phyloP scores from a whole-genome alignment of 2,113 vertebrate genomes.

The Chauna torquata region DNA sequence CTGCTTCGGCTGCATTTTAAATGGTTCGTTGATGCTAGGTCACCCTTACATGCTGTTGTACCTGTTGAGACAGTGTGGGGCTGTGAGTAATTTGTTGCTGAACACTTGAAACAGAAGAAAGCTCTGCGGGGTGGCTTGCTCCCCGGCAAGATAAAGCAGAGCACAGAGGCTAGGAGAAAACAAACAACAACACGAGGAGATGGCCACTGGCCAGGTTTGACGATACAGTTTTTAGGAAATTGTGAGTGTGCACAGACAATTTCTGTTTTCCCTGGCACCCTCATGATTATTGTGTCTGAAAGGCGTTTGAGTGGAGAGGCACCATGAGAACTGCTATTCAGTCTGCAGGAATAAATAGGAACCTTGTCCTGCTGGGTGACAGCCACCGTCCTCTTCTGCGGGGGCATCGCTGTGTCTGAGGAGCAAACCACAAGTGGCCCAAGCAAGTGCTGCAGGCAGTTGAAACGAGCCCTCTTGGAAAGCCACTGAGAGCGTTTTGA shows the following conservation, averaged over 20 bases:
- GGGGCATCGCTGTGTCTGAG: accelerated
- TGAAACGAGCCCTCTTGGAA: not conserved
- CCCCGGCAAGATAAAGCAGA: not conserved
- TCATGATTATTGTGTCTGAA: not conserved
- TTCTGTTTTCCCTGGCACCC: not conserved
- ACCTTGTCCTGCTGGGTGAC: not conserved
- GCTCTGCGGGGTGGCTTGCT: not conserved
- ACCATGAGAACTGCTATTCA: not conserved
- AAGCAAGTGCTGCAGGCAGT: not conserved
- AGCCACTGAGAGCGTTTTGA: not conserved
- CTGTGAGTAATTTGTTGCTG: not conserved
- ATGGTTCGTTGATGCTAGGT: not conserved
- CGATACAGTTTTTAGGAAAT: not conserved
- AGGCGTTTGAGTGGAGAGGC: not conserved
- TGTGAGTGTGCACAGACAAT: not conserved
- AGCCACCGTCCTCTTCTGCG: not conserved
- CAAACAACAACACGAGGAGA: not conserved
- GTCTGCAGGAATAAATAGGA: not conserved
- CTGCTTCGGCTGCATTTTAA: not conserved
- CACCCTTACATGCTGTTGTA: not conserved
- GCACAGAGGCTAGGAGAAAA: not conserved
- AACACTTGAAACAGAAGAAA: not conserved
- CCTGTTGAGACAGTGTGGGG: accelerated
- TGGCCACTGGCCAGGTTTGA: not conserved
- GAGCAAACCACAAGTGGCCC: not conserved